Percentiles rank a stretch among this genome's conserved stretches.
Conservation (phyloP, 2,113 vertebrate genomes). For the Leucosticte australis region DNA sequence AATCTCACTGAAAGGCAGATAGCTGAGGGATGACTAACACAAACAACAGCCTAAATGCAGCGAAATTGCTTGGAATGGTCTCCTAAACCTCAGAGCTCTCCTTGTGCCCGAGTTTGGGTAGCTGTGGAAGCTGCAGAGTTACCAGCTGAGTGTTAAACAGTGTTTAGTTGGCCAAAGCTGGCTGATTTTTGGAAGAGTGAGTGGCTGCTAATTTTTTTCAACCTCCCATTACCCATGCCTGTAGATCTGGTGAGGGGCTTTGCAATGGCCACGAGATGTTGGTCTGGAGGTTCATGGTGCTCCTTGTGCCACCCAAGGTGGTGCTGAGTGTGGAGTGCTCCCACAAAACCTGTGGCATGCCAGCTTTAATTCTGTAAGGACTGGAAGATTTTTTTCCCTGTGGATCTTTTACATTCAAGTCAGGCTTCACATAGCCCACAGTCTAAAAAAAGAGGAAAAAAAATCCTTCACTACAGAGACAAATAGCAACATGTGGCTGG, state of each 20-base stretch:
- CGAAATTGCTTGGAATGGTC: neutral
- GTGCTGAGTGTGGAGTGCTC: neutral
- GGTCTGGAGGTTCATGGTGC: neutral
- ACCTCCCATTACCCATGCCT: neutral
- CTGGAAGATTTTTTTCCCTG: neutral
- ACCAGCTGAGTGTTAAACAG: neutral
- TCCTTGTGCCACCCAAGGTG: neutral
- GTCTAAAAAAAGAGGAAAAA: neutral
- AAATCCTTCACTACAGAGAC: slow-evolving; percentile 19
- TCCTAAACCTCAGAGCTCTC: neutral
- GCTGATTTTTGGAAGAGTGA: neutral
- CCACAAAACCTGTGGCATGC: neutral
- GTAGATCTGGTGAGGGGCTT: neutral
- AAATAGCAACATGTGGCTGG: slow-evolving; percentile 60
- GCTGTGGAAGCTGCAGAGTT: neutral
- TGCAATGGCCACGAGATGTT: accelerated
- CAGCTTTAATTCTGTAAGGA: neutral
- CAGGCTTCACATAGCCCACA: slow-evolving; percentile 23
- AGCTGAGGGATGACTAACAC: neutral
- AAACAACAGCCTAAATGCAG: neutral
- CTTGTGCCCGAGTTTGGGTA: neutral
- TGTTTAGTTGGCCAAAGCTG: neutral
- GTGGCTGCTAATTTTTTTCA: neutral
- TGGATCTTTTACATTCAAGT: slow-evolving; percentile 42
- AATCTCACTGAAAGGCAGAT: neutral